Percentiles rank a stretch among this genome's conserved stretches.
Evolutionary conservation across 1,140 invertebrate genomes (phyloP).

Genomic region (Vanessa tameamea): DNA sequence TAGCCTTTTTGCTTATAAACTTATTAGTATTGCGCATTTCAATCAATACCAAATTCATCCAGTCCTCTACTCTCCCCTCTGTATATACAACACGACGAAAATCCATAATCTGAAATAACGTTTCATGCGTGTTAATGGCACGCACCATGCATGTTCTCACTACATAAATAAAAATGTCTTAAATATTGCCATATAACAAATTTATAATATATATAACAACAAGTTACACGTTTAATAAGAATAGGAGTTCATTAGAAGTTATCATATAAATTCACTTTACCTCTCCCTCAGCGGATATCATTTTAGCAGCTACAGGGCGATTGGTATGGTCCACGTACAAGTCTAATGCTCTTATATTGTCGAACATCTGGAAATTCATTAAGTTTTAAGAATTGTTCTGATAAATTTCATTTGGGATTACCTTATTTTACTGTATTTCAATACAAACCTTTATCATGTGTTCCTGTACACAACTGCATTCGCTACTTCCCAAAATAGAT

Average conservation of each 20-base stretch:
- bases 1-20: constrained; percentile 92
- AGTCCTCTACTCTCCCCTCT: constrained; percentile 90
- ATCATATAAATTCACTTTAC: constrained; percentile 53
- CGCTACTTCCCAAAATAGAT: constrained; percentile 92
- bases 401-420: no score
- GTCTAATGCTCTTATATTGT: constrained; percentile 90
- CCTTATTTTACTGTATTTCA: background rate
- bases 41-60: constrained; percentile 91
- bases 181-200: no score
- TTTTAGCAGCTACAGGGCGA: constrained; percentile 85
- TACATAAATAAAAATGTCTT: no score
- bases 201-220: no score
- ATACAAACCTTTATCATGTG: constrained; percentile 91
- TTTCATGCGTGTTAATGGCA: background rate
- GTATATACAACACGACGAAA: constrained; percentile 83
- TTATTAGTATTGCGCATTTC: constrained; percentile 93
- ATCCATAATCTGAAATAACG: constrained; percentile 84
- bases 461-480: constrained; percentile 90
- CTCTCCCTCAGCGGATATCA: constrained; percentile 93
- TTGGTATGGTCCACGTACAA: constrained; percentile 84
- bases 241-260: background rate
- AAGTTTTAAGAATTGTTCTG: background rate
- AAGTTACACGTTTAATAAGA: no score
- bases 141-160: no score
- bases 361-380: constrained; percentile 87